These are phyloP conservation scores for Umimayanthus kanabou DNA, from an alignment of 92 coral and sea anemone genomes.

Conservation along the genomic window DNA sequence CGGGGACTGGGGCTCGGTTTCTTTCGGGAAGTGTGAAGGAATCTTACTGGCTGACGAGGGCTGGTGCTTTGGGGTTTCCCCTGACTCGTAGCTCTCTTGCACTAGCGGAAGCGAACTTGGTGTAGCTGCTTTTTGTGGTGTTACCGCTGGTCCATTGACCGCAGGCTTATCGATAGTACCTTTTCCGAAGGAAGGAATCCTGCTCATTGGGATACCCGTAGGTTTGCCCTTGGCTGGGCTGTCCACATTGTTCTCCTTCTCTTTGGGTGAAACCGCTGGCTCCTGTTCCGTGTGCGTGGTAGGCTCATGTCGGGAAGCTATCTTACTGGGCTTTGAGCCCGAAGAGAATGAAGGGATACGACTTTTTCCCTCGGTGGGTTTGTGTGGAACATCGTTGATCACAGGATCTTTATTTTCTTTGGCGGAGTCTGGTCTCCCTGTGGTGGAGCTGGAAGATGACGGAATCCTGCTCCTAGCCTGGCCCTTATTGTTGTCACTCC, in stretches of 20 bases:
- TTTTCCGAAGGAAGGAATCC: constrained; percentile 80
- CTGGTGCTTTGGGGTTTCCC: constrained; percentile 60
- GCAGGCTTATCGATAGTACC: constrained; percentile 42
- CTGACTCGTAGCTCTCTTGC: constrained; percentile 40
- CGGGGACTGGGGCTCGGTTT: constrained; percentile 36
- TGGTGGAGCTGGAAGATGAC: constrained; percentile 38
- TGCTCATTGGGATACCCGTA: constrained; percentile 50
- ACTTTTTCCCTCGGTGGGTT: constrained; percentile 34
- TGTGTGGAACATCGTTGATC: constrained; percentile 10
- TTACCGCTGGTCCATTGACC: constrained; percentile 35
- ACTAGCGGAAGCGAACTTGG: constrained; percentile 40
- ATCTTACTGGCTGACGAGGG: constrained; percentile 29
- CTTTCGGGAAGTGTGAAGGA: constrained; percentile 46
- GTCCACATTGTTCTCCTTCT: constrained; percentile 33
- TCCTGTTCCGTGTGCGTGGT: not conserved
- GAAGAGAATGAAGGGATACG: constrained; percentile 44
- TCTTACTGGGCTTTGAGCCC: constrained; percentile 40
- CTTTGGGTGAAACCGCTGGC: constrained; percentile 20
- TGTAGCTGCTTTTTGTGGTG: not conserved
- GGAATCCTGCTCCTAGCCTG: constrained; percentile 62
- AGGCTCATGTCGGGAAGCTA: constrained; percentile 24
- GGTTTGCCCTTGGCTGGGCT: constrained; percentile 22
- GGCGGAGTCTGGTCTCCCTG: constrained; percentile 71
- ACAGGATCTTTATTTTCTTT: constrained; percentile 87
- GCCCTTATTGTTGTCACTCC: constrained; percentile 51